Evolutionary conservation across 1,140 invertebrate genomes (phyloP), one percentile per base, ranked within the genome.

Genomic region (Phymorhynchus buccinoides): DNA sequence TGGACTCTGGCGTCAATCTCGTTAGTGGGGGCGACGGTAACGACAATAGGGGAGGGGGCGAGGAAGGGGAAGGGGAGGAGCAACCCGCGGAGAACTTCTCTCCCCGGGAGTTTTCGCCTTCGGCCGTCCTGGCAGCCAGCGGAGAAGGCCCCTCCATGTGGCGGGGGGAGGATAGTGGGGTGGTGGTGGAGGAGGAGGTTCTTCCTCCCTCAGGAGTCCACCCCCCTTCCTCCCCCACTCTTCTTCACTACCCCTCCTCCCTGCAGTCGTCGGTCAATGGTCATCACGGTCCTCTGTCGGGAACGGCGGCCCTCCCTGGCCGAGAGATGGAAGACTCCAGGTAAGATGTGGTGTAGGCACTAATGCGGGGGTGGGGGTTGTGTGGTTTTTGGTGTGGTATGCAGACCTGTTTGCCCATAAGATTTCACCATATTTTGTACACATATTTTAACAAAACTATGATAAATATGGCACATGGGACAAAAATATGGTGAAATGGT

Each of bases 281-380:
- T 71, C 84, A 85, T n/a, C n/a, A n/a, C n/a, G n/a, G n/a, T n/a
- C n/a, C n/a, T n/a, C n/a, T n/a, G n/a, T n/a, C n/a, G n/a, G n/a
- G n/a, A n/a, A n/a, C n/a, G n/a, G n/a, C 66, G 83, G 83, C 27
- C 80, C 52, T n/a, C 18, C 41, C 42, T 35, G 44, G 73, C 75
- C 85, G 86, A 48, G 89, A 84, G 62, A 78, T 89, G 22, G 79
- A 88, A 73, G 89, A 89, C 86, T 88, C 89, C 56, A 89, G 89
- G 89, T 89, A 80, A 87, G 89, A 12, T 3, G 4, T 79, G 37
- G 22, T 30, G 14, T 9, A 42, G 9, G 41, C 4, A 12, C 3
- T 78, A 30, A 37, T 16, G 14, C n/a, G 4, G 9, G 62, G 9
- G 62, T 66, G 62, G 16, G 22, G 6, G 22, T 27, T 9, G 9